Base-by-base conservation (phyloP, 1,140 invertebrate species). In the Drosophila subpulchrella region DNA sequence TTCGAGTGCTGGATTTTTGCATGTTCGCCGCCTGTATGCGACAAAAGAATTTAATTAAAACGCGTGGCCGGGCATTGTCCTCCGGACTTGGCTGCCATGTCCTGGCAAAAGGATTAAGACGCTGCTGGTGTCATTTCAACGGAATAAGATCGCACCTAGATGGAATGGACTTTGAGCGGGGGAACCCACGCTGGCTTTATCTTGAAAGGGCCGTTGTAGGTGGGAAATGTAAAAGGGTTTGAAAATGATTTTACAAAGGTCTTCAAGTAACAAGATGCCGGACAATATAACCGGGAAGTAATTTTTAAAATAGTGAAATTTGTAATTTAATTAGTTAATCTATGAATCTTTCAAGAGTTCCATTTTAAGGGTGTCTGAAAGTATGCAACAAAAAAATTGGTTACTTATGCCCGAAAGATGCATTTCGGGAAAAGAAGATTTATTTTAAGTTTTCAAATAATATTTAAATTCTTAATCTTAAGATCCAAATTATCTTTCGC, bases 31-130 rank as follows among this genome's bases (percentile, higher is more conserved):
- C 38, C 44, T 47, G 41, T 50, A 36, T 44, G 82, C 78, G 78
- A 85, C 81, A 83, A 88, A 88, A 83, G 82, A 86, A 86, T 88
- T 86, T 86, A 86, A 86, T 86, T 86, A 86, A 86, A 86, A 54
- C 53, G 66, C 53, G 66, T 41, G 63, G 70, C 61, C 65, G 41
- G 68, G 66, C 78, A 81, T 81, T 88, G 82, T 78, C 75, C 78
- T 63, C 48, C 30, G 24, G 15, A 61, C 50, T 20, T 10, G n/a
- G 41, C 10, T 39, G 34, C 39, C 38, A 63, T 75, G 34, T 75
- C 46, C 54, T 61, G 73, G 55, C 63, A 55, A 66, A 73, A 61
- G 82, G 83, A 82, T 88, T 88, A 86, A 82, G 82, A 88, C 62
- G 78, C 74, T 76, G 75, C 34, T 42, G 34, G 47, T 62, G 55